Evolutionary conservation across 1,140 invertebrate species (phyloP).

Genomic region (Ceratina australensis): DNA sequence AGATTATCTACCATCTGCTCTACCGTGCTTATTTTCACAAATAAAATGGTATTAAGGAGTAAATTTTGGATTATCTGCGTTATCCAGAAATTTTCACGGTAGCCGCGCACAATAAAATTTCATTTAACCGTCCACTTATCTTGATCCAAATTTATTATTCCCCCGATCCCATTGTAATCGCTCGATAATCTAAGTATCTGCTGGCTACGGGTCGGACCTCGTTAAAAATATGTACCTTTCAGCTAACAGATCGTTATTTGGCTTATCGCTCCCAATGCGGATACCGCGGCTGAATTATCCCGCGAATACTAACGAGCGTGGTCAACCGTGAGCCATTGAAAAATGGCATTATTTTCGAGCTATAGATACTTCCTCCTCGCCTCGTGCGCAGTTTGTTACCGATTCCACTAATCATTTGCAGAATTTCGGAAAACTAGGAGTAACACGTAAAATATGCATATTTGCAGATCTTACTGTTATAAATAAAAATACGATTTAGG

Average conservation of each 20-base stretch:
- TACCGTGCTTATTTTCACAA: no score
- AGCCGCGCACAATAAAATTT: slow-evolving; percentile 12
- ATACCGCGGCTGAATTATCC: slow-evolving; percentile 46
- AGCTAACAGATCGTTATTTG: slow-evolving; percentile 43
- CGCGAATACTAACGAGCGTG: slow-evolving; percentile 40
- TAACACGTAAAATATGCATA: no score
- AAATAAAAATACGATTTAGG: no score
- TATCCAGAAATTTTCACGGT: neutral
- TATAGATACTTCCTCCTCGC: no score
- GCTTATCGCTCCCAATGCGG: slow-evolving; percentile 47
- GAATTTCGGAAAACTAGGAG: no score
- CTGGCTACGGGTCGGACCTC: neutral
- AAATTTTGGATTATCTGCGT: no score
- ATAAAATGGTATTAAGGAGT: no score
- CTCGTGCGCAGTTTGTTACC: neutral
- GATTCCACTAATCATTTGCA: no score
- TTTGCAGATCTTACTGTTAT: no score
- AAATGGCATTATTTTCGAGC: slow-evolving; percentile 38
- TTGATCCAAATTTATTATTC: slow-evolving; percentile 22
- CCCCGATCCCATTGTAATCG: slow-evolving; percentile 7
- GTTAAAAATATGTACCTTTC: slow-evolving; percentile 38
- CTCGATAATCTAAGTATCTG: slow-evolving; percentile 4
- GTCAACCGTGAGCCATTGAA: slow-evolving; percentile 10
- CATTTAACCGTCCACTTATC: neutral
- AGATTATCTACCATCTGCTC: no score